phyloP scores from a whole-genome alignment of 2,888 invertebrate species.

The Tipula vernalis region DNA sequence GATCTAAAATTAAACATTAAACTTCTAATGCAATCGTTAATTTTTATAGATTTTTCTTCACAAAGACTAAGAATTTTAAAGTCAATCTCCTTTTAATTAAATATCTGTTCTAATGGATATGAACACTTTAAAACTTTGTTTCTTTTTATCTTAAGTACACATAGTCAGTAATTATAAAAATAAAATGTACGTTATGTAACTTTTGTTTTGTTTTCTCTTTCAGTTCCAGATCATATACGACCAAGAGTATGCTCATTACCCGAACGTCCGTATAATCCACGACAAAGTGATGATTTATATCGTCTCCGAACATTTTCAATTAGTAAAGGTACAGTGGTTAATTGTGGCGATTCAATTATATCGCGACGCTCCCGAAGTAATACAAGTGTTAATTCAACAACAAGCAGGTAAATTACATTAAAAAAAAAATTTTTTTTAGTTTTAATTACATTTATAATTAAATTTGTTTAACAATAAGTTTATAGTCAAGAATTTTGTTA shows the following conservation, averaged over 20 bases:
- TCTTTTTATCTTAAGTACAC: no score
- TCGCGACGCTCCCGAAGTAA: constrained; percentile 74
- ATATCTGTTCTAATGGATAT: no score
- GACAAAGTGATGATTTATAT: constrained; percentile 72
- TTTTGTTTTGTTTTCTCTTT: constrained; percentile 18
- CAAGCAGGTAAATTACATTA: constrained; percentile 50
- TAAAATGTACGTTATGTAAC: no score
- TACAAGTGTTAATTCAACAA: constrained; percentile 75
- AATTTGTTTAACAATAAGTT: neutral
- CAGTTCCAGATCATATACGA: constrained; percentile 72
- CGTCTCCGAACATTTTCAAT: constrained; percentile 75
- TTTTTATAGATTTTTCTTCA: no score
- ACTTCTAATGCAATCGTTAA: no score
- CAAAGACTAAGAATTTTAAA: no score
- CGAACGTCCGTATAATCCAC: constrained; percentile 76
- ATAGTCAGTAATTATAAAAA: no score
- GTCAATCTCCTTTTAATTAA: no score
- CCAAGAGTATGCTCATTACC: constrained; percentile 76
- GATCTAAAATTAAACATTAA: no score
- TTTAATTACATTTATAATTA: neutral
- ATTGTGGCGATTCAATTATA: constrained; percentile 82
- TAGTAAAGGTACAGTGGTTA: constrained; percentile 76
- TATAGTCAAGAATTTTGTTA: no score
- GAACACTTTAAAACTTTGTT: no score
- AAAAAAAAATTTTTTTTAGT: neutral